Conservation (phyloP, 2,797 vertebrate species). For the Phataginus tetradactyla region DNA sequence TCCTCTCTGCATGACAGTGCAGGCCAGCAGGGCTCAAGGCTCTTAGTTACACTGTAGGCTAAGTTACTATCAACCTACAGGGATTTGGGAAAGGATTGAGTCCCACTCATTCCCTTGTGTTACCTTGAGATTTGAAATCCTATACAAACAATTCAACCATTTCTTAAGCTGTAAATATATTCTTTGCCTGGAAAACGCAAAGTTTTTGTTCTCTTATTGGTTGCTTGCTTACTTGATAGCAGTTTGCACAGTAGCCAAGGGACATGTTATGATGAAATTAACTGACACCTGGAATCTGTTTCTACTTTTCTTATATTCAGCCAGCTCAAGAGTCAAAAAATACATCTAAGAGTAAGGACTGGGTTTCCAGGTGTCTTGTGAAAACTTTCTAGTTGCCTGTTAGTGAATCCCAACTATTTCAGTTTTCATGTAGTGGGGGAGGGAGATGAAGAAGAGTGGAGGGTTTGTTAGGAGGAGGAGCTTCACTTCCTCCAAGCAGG, state of each 20-base stretch:
- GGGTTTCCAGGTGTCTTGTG: neutral
- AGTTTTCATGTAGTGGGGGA: neutral
- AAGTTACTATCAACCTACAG: neutral
- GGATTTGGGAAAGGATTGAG: neutral
- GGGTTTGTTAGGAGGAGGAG: neutral
- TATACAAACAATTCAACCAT: neutral
- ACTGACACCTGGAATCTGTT: neutral
- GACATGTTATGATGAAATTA: neutral
- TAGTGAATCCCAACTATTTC: neutral
- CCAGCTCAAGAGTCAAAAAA: neutral
- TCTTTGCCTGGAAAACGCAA: neutral
- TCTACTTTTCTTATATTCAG: neutral
- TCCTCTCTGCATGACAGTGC: neutral
- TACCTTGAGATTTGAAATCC: neutral
- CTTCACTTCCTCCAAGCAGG: neutral
- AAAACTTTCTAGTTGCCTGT: neutral
- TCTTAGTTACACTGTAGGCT: neutral
- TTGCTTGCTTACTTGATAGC: neutral
- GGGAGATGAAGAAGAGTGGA: neutral
- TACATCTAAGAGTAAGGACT: neutral
- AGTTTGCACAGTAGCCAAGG: neutral
- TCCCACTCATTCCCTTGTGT: neutral
- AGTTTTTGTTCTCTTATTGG: neutral
- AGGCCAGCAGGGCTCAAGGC: neutral
- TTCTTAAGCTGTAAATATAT: neutral